Evolutionary conservation across 2,888 invertebrate genomes (phyloP), one percentile per base, ranked within the genome.

Genomic region (Argynnis bischoffii): DNA sequence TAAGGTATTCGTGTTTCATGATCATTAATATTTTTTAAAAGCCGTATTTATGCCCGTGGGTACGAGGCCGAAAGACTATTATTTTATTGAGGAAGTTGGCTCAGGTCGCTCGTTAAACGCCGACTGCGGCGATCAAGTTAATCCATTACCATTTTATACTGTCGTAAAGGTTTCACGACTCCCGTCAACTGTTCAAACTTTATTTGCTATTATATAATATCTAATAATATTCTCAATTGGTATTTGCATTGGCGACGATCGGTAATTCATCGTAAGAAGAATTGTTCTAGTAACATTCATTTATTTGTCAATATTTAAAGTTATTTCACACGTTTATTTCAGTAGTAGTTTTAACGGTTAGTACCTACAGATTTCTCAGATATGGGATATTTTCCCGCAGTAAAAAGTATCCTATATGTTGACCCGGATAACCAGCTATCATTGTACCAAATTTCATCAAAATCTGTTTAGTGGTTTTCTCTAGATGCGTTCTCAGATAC

Each of bases 81-180:
- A 87, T 88, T 91, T 91, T 91, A 92, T 90, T 88, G 90, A 89
- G 92, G 91, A 91, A 90, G 90, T 87, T 81, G 80, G 81, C 84
- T 79, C 86, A 79, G 85, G 84, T 78, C 82, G 86, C 79, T 88
- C 89, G 86, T 90, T 88, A 90, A 88, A 85, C 79, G 81, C 74
- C 81, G 82, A 81, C 84, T 83, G 82, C 64, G 83, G 82, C 86
- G 84, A 90, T 89, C 87, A 85, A 87, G 82, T 87, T 88, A 85
- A 90, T 88, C 87, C 90, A 89, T 91, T 91, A 90, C 85, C 76
- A 85, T 90, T 91, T 90, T 89, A 91, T 90, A 86, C 76, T 82
- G 83, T 87, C 89, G 85, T 92, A 90, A 92, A 92, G 83, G 86
- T 85, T 88, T 88, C 89, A 89, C 80, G 86, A 87, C 85, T 84